phyloP scores from a whole-genome alignment of 1,140 invertebrate species.

The Myzus persicae region DNA sequence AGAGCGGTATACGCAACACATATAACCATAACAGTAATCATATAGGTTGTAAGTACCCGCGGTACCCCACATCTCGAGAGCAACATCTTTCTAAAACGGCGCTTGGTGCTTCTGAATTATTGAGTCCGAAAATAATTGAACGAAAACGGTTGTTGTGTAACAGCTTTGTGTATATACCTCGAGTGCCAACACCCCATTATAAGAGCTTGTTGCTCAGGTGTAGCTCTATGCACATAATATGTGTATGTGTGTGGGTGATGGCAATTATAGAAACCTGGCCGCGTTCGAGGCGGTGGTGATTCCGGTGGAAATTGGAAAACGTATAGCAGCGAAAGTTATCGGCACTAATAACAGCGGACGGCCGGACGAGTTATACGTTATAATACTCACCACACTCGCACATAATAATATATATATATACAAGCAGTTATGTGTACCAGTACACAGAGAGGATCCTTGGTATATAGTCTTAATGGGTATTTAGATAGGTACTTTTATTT shows the following conservation, averaged over 20 bases:
- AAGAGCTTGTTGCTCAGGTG: too few relatives aligned
- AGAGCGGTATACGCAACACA: too few relatives aligned
- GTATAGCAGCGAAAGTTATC: neutral
- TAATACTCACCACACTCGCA: neutral
- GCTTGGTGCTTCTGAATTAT: too few relatives aligned
- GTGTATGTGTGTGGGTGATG: neutral
- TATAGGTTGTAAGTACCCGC: too few relatives aligned
- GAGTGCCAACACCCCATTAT: too few relatives aligned
- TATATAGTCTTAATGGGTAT: neutral
- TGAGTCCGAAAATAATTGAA: too few relatives aligned
- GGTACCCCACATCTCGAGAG: too few relatives aligned
- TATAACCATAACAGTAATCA: too few relatives aligned
- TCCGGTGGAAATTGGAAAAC: constrained; percentile 31
- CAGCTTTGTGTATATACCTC: too few relatives aligned
- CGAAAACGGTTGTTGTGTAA: too few relatives aligned
- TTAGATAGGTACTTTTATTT: neutral
- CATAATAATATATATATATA: neutral
- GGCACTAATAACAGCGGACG: neutral
- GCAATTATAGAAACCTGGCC: neutral
- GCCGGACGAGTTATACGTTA: neutral
- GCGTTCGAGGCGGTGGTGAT: neutral
- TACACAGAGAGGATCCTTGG: neutral
- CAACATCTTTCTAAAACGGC: too few relatives aligned
- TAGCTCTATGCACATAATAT: neutral
- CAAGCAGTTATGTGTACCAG: too few relatives aligned